These are phyloP conservation scores for Pandemis cinnamomeana DNA, from an alignment of 2,888 invertebrate genomes.

Conservation along the genomic window DNA sequence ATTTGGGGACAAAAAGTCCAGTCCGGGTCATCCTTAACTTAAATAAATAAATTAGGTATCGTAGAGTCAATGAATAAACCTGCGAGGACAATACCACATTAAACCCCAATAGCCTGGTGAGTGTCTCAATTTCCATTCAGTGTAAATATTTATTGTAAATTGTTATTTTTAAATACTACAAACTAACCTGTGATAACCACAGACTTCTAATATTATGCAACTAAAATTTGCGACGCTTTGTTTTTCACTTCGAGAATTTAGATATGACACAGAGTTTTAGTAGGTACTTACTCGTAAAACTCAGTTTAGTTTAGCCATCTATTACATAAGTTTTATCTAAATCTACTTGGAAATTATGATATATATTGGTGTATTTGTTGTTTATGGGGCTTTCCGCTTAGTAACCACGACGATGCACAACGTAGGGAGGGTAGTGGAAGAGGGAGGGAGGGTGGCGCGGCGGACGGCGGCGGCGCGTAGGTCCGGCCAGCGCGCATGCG, in stretches of 20 bases:
- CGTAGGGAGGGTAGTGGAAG: constrained; percentile 1
- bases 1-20: too few relatives aligned
- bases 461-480: constrained; percentile 7
- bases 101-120: constrained; percentile 12
- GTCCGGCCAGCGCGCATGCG: constrained; percentile 21
- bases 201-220: background rate
- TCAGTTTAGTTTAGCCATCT: background rate
- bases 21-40: background rate
- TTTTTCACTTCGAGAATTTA: background rate
- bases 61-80: background rate
- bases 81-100: constrained; percentile 2
- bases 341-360: background rate
- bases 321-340: background rate
- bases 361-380: constrained; percentile 6
- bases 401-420: constrained; percentile 17
- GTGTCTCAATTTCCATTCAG: background rate
- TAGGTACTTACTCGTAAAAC: background rate
- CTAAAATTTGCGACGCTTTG: background rate
- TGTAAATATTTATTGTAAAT: background rate
- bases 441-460: constrained; percentile 16
- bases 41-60: background rate
- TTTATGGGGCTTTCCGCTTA: constrained; percentile 6
- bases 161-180: background rate
- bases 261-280: background rate
- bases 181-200: background rate